Conservation (phyloP, 2,113 vertebrate species). For the Hyaena hyaena region DNA sequence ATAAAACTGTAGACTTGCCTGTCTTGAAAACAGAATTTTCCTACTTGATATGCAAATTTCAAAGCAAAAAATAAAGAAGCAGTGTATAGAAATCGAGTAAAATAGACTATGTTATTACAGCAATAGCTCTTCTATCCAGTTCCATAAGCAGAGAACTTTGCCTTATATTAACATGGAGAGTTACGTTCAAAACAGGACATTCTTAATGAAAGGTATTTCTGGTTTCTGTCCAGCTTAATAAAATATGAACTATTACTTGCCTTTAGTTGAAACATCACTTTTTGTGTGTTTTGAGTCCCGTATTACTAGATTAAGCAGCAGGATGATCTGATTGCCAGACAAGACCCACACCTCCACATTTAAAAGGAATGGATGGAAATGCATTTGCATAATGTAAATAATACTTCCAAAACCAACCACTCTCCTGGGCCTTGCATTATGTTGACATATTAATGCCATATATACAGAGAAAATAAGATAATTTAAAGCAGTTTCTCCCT, state of each 20-base stretch:
- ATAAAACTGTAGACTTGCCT: background rate
- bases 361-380: background rate
- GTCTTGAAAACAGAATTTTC: conserved; percentile 23
- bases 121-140: background rate
- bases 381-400: background rate
- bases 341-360: background rate
- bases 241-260: conserved; percentile 41
- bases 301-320: background rate
- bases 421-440: background rate
- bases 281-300: background rate
- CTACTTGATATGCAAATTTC: background rate
- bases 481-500: background rate
- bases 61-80: background rate
- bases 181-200: conserved; percentile 23
- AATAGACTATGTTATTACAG: background rate
- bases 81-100: background rate
- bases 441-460: background rate
- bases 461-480: background rate
- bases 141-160: background rate
- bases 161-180: background rate
- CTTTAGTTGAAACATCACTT: conserved; percentile 20
- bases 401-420: background rate
- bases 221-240: conserved; percentile 20
- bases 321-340: background rate
- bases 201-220: background rate